Conservation (phyloP, 1,140 invertebrate genomes). For the Drosophila lini region DNA sequence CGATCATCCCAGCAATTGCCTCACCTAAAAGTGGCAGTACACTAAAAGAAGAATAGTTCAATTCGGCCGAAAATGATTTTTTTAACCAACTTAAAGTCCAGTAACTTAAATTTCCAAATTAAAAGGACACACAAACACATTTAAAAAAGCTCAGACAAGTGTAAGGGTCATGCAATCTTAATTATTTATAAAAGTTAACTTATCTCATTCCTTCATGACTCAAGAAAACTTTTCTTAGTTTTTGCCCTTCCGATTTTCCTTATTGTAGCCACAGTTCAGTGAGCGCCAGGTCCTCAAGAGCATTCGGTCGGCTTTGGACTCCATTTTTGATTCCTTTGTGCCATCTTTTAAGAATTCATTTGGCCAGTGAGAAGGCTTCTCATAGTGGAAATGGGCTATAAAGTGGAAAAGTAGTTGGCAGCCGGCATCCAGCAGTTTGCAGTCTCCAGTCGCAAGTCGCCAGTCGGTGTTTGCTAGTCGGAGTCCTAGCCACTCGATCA, state of each 20-base stretch:
- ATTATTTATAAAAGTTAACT: background rate
- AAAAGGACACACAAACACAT: background rate
- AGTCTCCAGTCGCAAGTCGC: background rate
- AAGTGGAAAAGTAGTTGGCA: conserved; percentile 19
- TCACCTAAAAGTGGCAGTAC: background rate
- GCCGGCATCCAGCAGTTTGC: conserved; percentile 6
- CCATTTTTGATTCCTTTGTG: conserved; percentile 16
- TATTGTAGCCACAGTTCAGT: conserved; percentile 16
- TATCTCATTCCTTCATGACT: background rate
- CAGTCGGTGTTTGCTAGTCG: background rate
- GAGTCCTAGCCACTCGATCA: conserved; percentile 63
- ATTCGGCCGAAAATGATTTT: too few relatives aligned
- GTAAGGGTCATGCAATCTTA: background rate
- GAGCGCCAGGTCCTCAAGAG: conserved; percentile 12
- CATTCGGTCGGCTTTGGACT: conserved; percentile 11
- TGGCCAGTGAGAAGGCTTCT: conserved; percentile 49
- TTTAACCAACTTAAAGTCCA: too few relatives aligned
- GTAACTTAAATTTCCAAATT: background rate
- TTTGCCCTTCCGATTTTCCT: background rate
- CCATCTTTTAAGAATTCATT: conserved; percentile 58
- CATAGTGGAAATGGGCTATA: conserved; percentile 1
- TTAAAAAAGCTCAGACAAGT: background rate
- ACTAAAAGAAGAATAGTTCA: background rate
- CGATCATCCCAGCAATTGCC: conserved; percentile 6
- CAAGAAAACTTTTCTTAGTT: background rate